These are phyloP conservation scores for Malacoraja senta DNA, from an alignment of 2,797 vertebrate species.

Conservation along the genomic window DNA sequence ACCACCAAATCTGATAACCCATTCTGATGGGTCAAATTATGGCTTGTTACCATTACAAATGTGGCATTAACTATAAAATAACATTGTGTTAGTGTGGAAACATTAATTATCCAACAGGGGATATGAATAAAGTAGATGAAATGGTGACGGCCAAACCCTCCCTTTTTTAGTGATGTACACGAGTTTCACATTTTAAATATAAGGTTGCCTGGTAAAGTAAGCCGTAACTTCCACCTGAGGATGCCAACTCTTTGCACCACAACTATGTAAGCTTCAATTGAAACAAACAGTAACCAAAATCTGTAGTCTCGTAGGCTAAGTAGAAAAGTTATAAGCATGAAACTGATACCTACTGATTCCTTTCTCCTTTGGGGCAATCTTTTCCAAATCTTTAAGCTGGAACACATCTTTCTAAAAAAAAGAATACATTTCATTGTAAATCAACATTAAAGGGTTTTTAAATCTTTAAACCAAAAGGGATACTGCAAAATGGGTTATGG, in stretches of 20 bases:
- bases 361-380: slow-evolving; percentile 92
- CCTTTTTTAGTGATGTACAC: not conserved
- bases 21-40: not conserved
- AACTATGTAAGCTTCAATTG: slow-evolving; percentile 11
- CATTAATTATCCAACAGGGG: not conserved
- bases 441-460: not conserved
- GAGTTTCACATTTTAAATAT: not conserved
- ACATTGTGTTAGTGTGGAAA: too few species aligned
- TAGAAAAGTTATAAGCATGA: slow-evolving; percentile 42
- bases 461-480: not conserved
- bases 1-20: not conserved
- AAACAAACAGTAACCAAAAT: not conserved
- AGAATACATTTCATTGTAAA: slow-evolving; percentile 22
- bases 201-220: not conserved
- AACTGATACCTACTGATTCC: slow-evolving; percentile 82
- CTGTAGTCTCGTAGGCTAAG: not conserved
- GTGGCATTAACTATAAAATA: too few species aligned
- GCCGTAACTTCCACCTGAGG: not conserved
- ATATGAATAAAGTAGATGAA: not conserved
- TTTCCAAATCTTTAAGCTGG: slow-evolving; percentile 95
- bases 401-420: slow-evolving; percentile 86
- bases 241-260: not conserved
- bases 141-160: not conserved
- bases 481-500: not conserved
- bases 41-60: too few species aligned